Evolutionary conservation across 2,888 invertebrate species (phyloP).

Genomic region (Euphydryas editha): DNA sequence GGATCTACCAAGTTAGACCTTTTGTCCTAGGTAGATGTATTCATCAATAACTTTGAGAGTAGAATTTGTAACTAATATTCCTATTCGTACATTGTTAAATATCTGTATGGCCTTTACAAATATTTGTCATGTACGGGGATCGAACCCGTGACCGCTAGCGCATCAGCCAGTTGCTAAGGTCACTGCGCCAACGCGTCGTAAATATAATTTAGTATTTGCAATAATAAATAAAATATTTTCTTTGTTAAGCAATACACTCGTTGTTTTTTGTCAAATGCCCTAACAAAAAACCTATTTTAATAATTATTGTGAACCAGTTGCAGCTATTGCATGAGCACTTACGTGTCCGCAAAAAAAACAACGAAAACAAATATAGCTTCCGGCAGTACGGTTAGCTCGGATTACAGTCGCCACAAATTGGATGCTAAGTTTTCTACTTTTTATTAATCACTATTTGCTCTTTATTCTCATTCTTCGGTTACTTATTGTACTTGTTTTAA

Average conservation of each 20-base stretch:
- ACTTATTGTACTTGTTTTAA: conserved; percentile 2
- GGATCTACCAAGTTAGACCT: too few species aligned
- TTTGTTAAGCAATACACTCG: neutral
- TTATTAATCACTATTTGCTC: conserved; percentile 39
- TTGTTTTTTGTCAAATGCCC: neutral
- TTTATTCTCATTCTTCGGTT: conserved; percentile 22
- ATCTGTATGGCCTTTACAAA: too few species aligned
- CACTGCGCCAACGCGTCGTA: too few species aligned
- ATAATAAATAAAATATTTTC: too few species aligned
- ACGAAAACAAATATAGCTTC: conserved; percentile 4
- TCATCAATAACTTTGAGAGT: too few species aligned
- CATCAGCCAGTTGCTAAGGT: too few species aligned
- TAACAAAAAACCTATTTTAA: conserved; percentile 4
- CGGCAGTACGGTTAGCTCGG: conserved; percentile 24
- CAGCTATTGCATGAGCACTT: neutral
- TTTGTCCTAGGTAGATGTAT: too few species aligned
- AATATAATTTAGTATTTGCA: too few species aligned
- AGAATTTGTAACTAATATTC: too few species aligned
- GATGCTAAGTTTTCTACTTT: conserved; percentile 36
- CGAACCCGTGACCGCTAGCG: too few species aligned
- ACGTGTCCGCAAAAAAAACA: conserved; percentile 7
- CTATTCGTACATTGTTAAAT: too few species aligned
- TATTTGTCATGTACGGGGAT: too few species aligned
- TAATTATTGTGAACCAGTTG: neutral
- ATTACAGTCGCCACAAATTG: conserved; percentile 38